A percentile compares a stretch with the other conserved stretches of the same genome.
These are phyloP conservation scores for Bubo bubo DNA, from an alignment of 2,113 vertebrate genomes.

Conservation along the genomic window DNA sequence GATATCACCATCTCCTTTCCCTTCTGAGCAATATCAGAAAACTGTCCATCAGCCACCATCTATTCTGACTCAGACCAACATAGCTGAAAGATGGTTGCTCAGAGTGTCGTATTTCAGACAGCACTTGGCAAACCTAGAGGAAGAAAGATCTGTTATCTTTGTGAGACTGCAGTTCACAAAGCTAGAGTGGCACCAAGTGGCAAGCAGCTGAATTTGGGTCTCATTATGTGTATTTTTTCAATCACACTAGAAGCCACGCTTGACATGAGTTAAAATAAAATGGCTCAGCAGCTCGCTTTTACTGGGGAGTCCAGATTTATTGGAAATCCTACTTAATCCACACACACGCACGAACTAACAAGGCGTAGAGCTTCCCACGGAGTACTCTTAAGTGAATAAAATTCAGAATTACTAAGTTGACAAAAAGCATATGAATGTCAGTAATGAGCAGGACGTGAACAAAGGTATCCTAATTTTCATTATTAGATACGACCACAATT, in stretches of 20 bases:
- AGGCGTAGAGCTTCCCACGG: not conserved
- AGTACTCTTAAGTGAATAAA: not conserved
- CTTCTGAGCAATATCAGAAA: not conserved
- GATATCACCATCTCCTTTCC: not conserved
- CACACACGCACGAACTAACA: not conserved
- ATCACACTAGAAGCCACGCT: not conserved
- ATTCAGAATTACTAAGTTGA: not conserved
- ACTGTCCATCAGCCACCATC: not conserved
- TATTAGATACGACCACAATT: not conserved
- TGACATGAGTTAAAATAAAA: not conserved
- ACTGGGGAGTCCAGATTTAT: not conserved
- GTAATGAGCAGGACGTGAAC: not conserved
- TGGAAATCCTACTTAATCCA: not conserved
- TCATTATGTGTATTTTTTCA: not conserved
- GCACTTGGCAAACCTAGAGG: not conserved
- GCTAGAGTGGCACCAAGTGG: conserved; percentile 80
- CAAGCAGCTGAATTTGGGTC: conserved; percentile 24
- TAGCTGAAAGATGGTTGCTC: not conserved
- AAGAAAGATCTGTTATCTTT: not conserved
- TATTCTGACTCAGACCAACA: not conserved
- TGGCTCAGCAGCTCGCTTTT: not conserved
- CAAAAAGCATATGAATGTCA: not conserved
- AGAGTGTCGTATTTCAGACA: conserved; percentile 13
- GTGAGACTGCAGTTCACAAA: conserved; percentile 46
- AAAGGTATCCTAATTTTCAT: not conserved